phyloP scores from a whole-genome alignment of 2,888 invertebrate genomes.

The Apoderus coryli region DNA sequence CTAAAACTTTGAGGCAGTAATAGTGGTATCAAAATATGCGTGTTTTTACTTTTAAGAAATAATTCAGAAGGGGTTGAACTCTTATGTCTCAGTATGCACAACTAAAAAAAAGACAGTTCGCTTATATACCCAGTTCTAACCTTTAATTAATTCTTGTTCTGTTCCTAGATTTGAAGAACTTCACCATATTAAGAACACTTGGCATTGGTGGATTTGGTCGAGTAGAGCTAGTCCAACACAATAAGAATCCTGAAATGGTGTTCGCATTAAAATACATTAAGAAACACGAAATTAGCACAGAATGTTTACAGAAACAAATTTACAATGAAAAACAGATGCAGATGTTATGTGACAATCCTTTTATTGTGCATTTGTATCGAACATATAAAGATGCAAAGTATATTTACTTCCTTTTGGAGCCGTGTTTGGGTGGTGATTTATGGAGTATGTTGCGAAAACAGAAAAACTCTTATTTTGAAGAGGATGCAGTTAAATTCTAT shows the following conservation, averaged over 20 bases:
- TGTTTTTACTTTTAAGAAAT: too few species aligned
- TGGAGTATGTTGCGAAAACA: conserved; percentile 82
- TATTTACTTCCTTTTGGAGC: conserved; percentile 87
- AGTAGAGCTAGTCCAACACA: conserved; percentile 31
- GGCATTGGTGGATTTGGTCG: conserved; percentile 62
- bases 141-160: conserved; percentile 32
- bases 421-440: conserved; percentile 83
- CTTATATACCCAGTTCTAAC: conserved; percentile 13
- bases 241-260: conserved; percentile 36
- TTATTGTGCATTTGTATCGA: conserved; percentile 60
- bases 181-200: conserved; percentile 69
- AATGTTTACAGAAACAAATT: conserved; percentile 78
- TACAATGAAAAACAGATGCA: conserved; percentile 77
- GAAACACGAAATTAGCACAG: conserved; percentile 76
- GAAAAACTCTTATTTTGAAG: conserved; percentile 31
- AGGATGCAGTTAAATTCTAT: conserved; percentile 1
- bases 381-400: conserved; percentile 83
- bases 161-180: conserved; percentile 56
- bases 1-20: too few species aligned
- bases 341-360: conserved; percentile 62
- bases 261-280: conserved; percentile 82
- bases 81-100: too few species aligned
- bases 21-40: too few species aligned
- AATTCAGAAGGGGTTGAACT: conserved; percentile 12
- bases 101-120: too few species aligned